Conservation (phyloP, 1,140 invertebrate genomes). For the Drosophila truncata region DNA sequence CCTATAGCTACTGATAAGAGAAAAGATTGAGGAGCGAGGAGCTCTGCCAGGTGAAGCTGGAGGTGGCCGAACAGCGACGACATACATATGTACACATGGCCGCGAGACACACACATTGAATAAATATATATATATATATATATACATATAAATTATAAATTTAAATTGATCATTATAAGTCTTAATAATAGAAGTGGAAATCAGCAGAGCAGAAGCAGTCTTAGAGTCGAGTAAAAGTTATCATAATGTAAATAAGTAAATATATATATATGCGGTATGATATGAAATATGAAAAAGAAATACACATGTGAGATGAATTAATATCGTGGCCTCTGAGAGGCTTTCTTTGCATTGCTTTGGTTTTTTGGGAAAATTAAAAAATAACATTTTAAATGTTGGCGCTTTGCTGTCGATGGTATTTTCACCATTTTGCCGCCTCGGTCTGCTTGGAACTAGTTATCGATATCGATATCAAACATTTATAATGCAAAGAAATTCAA, state of each 20-base stretch:
- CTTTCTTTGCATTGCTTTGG: background rate
- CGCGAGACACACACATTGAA: slow-evolving; percentile 14
- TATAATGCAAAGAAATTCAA: too few species aligned
- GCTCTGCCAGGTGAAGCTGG: slow-evolving; percentile 7
- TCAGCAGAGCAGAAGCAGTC: slow-evolving; percentile 29
- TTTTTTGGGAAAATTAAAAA: background rate
- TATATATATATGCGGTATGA: slow-evolving; percentile 63
- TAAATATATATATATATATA: slow-evolving; percentile 17
- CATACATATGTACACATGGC: slow-evolving; percentile 2
- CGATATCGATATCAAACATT: background rate
- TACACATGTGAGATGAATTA: slow-evolving; percentile 33
- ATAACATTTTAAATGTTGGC: background rate
- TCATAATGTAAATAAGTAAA: slow-evolving; percentile 65
- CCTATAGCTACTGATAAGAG: slow-evolving; percentile 46
- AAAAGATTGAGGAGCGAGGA: background rate
- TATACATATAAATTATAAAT: slow-evolving; percentile 38
- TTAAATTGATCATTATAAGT: slow-evolving; percentile 38
- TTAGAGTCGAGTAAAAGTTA: slow-evolving; percentile 40
- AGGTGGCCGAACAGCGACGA: slow-evolving; percentile 8
- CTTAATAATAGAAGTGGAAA: slow-evolving; percentile 33
- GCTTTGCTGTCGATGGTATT: background rate
- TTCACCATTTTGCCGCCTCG: background rate
- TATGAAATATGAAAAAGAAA: slow-evolving; percentile 47
- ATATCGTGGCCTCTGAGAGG: background rate
- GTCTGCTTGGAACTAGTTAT: background rate